Conservation (phyloP, 2,113 vertebrate species). For the Tautogolabrus adspersus region DNA sequence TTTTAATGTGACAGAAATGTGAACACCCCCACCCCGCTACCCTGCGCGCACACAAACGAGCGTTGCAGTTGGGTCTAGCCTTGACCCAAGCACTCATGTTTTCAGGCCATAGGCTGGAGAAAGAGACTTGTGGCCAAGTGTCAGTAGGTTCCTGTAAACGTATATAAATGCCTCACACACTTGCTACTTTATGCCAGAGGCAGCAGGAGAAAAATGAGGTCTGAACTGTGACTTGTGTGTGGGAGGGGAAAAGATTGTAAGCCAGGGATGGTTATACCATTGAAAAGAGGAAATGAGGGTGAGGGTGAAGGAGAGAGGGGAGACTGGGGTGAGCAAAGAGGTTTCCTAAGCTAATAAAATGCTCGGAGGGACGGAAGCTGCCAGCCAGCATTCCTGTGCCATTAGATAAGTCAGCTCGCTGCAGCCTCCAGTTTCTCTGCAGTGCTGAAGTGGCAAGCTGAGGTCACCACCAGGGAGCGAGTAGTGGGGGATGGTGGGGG, state of each 20-base stretch:
- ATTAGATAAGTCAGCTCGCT: slow-evolving; percentile 82
- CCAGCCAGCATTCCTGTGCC: slow-evolving; percentile 83
- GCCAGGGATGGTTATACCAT: slow-evolving; percentile 63
- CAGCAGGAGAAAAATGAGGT: slow-evolving; percentile 61
- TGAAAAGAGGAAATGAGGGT: slow-evolving; percentile 72
- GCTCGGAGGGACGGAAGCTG: slow-evolving; percentile 76
- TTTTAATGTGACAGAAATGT: slow-evolving; percentile 75
- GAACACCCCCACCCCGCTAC: slow-evolving; percentile 50
- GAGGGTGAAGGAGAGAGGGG: slow-evolving; percentile 66
- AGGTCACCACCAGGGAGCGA: slow-evolving; percentile 70
- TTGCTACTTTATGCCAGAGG: slow-evolving; percentile 60
- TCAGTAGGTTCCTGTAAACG: slow-evolving; percentile 75
- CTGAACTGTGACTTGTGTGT: slow-evolving; percentile 63
- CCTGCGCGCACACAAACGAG: slow-evolving; percentile 17
- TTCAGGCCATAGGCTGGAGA: slow-evolving; percentile 40
- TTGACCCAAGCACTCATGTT: slow-evolving; percentile 49
- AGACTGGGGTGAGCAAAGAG: slow-evolving; percentile 71
- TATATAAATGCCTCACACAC: slow-evolving; percentile 66
- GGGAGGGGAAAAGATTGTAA: slow-evolving; percentile 57
- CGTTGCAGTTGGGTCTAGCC: slow-evolving; percentile 41
- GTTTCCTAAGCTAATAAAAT: slow-evolving; percentile 82
- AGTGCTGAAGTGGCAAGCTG: slow-evolving; percentile 81
- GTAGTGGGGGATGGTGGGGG: slow-evolving; percentile 50
- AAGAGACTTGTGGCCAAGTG: slow-evolving; percentile 63
- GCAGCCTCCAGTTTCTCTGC: slow-evolving; percentile 81